These are phyloP conservation scores for Mionectes macconnelli DNA, from an alignment of 2,113 vertebrate genomes.

Conservation along the genomic window DNA sequence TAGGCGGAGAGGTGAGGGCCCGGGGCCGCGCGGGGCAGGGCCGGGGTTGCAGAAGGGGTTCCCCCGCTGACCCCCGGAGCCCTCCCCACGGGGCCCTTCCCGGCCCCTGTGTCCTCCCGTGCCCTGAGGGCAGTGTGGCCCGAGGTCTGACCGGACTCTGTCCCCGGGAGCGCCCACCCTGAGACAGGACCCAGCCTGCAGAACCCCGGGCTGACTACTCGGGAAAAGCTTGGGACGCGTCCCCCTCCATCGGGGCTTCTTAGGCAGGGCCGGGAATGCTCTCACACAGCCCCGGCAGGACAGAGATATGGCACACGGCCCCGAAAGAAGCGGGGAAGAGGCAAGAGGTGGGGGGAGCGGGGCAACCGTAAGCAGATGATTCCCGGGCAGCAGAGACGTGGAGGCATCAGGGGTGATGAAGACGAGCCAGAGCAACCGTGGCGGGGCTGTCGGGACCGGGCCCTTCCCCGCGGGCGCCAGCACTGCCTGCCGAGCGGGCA, in stretches of 20 bases:
- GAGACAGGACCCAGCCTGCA: neutral
- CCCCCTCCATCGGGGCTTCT: neutral
- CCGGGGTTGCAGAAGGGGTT: neutral
- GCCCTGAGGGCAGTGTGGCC: neutral
- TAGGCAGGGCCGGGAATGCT: neutral
- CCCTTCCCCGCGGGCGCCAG: neutral
- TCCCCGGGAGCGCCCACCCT: neutral
- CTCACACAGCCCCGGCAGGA: neutral
- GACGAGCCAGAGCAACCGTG: accelerated
- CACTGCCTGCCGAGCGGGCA: neutral
- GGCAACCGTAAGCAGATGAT: neutral
- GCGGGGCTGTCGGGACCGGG: too few species aligned
- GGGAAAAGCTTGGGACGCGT: neutral
- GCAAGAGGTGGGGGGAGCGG: accelerated
- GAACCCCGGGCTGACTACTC: neutral
- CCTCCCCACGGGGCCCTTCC: neutral
- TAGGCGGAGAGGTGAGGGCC: constrained; percentile 71
- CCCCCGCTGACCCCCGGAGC: neutral
- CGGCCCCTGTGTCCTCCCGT: neutral
- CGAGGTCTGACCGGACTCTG: neutral
- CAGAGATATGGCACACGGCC: neutral
- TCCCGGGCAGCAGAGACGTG: neutral
- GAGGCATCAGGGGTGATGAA: too few species aligned
- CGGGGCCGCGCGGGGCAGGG: neutral
- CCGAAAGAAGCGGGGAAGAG: neutral